Percentiles rank a stretch among this genome's conserved stretches.
Evolutionary conservation across 2,888 invertebrate species (phyloP).

Genomic region (Erebia aethiops): DNA sequence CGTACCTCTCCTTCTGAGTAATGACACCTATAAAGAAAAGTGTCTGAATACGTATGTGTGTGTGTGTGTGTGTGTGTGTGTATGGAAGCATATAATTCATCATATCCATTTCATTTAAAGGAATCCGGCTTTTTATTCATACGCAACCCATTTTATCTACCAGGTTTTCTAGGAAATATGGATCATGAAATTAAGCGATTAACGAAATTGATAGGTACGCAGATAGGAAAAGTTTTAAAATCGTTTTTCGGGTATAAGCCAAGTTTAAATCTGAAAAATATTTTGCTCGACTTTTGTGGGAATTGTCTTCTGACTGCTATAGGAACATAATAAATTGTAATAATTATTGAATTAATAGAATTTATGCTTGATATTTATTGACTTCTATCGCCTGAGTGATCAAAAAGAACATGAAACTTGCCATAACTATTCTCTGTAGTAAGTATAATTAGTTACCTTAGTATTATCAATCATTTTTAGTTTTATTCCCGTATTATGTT

Average conservation of each 20-base stretch:
- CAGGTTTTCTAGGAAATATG: slow-evolving; percentile 6
- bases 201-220: neutral
- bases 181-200: neutral
- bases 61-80: no score
- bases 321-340: no score
- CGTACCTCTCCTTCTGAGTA: slow-evolving; percentile 51
- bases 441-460: no score
- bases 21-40: slow-evolving; percentile 58
- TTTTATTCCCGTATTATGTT: no score
- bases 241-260: neutral
- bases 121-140: slow-evolving; percentile 15
- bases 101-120: slow-evolving; percentile 28
- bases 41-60: slow-evolving; percentile 30
- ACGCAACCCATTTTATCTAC: neutral
- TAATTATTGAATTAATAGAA: no score
- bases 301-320: no score
- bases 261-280: neutral
- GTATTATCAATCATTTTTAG: no score
- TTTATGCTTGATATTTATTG: no score
- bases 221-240: neutral
- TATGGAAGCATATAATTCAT: slow-evolving; percentile 28
- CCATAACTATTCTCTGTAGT: no score
- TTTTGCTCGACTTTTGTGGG: no score
- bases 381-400: no score
- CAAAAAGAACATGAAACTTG: no score